phyloP scores from a whole-genome alignment of 2,888 invertebrate genomes.

The Acrobasis repandana region DNA sequence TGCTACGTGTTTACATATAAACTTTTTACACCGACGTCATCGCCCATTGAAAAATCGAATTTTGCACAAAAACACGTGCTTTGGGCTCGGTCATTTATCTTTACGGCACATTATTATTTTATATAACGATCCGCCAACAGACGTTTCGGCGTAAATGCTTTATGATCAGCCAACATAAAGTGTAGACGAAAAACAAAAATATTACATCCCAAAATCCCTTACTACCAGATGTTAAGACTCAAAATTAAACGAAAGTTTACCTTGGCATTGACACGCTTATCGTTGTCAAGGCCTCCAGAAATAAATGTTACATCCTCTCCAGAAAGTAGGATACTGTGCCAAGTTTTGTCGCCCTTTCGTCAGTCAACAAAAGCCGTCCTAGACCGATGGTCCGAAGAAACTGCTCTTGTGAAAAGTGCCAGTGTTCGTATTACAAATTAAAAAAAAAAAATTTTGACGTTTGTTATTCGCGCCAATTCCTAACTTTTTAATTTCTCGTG shows the following conservation, averaged over 20 bases:
- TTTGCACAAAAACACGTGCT: background rate
- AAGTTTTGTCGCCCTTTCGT: constrained; percentile 60
- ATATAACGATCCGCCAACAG: constrained; percentile 36
- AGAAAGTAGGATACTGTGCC: constrained; percentile 62
- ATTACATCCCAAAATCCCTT: constrained; percentile 23
- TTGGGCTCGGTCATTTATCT: constrained; percentile 23
- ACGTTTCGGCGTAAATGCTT: constrained; percentile 27
- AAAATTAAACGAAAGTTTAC: constrained; percentile 38
- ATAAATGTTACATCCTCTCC: constrained; percentile 77
- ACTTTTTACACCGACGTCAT: background rate
- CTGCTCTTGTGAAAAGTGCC: constrained; percentile 44
- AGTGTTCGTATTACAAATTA: constrained; percentile 38
- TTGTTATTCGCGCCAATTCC: constrained; percentile 25
- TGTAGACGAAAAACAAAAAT: constrained; percentile 17
- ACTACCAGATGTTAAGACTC: constrained; percentile 40
- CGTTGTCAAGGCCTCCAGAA: constrained; percentile 74
- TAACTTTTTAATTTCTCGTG: constrained; percentile 44
- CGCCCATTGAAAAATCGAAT: constrained; percentile 10
- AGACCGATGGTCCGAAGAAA: constrained; percentile 50
- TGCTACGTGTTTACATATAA: background rate
- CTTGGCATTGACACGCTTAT: constrained; percentile 46
- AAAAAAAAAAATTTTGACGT: constrained; percentile 22
- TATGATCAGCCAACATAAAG: constrained; percentile 26
- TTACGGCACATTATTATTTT: constrained; percentile 30
- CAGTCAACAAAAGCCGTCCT: constrained; percentile 64